phyloP scores from a whole-genome alignment of 1,140 invertebrate species.

The Eciton burchellii region DNA sequence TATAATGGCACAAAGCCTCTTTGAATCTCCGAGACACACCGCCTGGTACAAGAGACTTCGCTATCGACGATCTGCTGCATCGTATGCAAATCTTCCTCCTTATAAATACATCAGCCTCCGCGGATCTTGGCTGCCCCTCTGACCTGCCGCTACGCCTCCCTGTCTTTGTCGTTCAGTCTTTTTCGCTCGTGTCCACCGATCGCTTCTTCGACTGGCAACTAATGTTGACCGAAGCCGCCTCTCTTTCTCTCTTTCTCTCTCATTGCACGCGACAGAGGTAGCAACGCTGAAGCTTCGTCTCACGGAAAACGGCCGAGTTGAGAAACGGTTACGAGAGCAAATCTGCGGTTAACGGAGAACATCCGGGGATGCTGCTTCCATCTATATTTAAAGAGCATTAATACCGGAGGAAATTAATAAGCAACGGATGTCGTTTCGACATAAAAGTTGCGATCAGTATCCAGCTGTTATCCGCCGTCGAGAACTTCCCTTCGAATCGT shows the following conservation, averaged over 20 bases:
- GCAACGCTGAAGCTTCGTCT: conserved; percentile 8
- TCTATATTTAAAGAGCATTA: too few relatives aligned
- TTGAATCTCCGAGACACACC: conserved; percentile 83
- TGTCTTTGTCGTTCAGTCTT: conserved; percentile 29
- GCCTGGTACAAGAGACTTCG: conserved; percentile 71
- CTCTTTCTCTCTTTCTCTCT: too few relatives aligned
- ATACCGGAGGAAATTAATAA: not conserved
- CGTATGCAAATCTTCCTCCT: conserved; percentile 85
- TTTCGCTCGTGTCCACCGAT: conserved; percentile 23
- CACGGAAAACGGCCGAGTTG: not conserved
- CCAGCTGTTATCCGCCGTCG: not conserved
- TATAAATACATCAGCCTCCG: conserved; percentile 86
- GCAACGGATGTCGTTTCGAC: not conserved
- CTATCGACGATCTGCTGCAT: conserved; percentile 85
- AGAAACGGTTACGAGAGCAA: not conserved
- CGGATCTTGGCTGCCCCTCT: conserved; percentile 79
- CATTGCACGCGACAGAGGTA: not conserved
- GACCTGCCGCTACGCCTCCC: conserved; percentile 52
- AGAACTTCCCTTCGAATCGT: conserved; percentile 11
- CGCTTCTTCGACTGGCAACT: not conserved
- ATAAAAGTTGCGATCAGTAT: too few relatives aligned
- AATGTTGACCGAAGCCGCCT: not conserved
- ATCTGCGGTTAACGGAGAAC: not conserved
- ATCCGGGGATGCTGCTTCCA: too few relatives aligned
- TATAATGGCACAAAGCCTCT: conserved; percentile 86